Percentiles rank a stretch among this genome's conserved stretches.
Conservation (phyloP, 2,797 vertebrate species). For the Danio tinwini region DNA sequence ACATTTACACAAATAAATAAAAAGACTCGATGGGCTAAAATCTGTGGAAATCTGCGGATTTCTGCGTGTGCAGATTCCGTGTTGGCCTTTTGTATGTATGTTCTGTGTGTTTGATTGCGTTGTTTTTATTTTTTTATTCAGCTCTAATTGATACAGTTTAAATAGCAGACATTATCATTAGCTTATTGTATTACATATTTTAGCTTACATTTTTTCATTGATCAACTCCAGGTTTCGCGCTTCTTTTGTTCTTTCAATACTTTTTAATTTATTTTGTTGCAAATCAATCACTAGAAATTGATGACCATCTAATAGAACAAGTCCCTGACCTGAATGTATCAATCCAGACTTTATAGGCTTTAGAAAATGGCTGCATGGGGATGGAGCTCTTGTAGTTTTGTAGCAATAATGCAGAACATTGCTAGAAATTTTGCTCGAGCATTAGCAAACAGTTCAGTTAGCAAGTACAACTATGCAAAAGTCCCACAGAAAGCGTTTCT, state of each 20-base stretch:
- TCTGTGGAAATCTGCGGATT: no score
- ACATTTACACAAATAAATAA: no score
- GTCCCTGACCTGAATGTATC: background rate
- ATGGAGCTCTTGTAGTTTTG: background rate
- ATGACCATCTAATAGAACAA: background rate
- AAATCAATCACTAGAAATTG: background rate
- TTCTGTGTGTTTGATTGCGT: no score
- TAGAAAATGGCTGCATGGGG: slow-evolving; percentile 1
- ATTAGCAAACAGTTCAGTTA: slow-evolving; percentile 79
- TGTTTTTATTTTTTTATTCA: no score
- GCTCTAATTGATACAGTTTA: no score
- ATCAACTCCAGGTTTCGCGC: background rate
- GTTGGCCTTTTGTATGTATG: no score
- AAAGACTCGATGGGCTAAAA: no score
- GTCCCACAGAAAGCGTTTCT: slow-evolving; percentile 77
- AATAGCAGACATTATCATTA: no score
- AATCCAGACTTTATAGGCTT: background rate
- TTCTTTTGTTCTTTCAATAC: background rate
- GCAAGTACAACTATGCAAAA: slow-evolving; percentile 75
- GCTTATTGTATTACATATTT: background rate
- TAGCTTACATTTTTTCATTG: background rate
- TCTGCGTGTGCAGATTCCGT: no score
- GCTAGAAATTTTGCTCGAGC: slow-evolving; percentile 46
- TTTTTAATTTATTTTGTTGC: background rate
- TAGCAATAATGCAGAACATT: background rate